Base-by-base conservation (phyloP, 2,797 vertebrate species). In the Alfaro cultratus region DNA sequence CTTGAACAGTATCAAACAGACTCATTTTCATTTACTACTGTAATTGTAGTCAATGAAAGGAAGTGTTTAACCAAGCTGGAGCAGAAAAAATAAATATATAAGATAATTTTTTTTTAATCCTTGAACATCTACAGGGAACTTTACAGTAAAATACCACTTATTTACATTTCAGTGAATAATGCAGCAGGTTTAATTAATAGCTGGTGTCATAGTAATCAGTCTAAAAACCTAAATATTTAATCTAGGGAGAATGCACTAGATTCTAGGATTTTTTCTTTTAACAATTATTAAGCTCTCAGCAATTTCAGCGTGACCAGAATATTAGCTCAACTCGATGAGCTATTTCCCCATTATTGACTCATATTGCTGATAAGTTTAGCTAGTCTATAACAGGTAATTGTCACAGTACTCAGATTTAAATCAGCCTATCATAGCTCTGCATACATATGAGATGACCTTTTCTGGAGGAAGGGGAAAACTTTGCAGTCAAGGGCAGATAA, bases 401-500 rank as follows among this genome's bases (percentile, higher is more conserved):
- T 51, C 72, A 26, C 0, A 13, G 45, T 21, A 12, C 43, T 76
- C 34, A 57, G 83, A 87, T 75, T 47, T 12, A 67, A 72, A 76
- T 76, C 80, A 78, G 77, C 53, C 4, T 51, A 47, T 79, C 75
- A 75, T 72, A 60, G 78, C 75, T 78, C 75, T 70, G 71, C 60
- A 79, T 81, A 78, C 79, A 74, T 82, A 45, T 73, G 16, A 34
- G 49, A 26, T 89, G 87, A 93, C 91, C 94, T 91, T 62, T 80
- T 62, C 47, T 36, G 57, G 84, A 91, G 85, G 88, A 85, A 83
- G 84, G 78, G 76, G 39, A 81, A 78, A 55, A 46, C 73, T 72
- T 67, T 71, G 62, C 76, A 78, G 80, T 83, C 76, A 73, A n/a
- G 9, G 74, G 64, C 78, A 91, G 88, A 93, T 90, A 91, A 91